Percentiles rank a stretch among this genome's conserved stretches.
Evolutionary conservation across 1,140 invertebrate genomes (phyloP).

Genomic region (Drosophila pachea): DNA sequence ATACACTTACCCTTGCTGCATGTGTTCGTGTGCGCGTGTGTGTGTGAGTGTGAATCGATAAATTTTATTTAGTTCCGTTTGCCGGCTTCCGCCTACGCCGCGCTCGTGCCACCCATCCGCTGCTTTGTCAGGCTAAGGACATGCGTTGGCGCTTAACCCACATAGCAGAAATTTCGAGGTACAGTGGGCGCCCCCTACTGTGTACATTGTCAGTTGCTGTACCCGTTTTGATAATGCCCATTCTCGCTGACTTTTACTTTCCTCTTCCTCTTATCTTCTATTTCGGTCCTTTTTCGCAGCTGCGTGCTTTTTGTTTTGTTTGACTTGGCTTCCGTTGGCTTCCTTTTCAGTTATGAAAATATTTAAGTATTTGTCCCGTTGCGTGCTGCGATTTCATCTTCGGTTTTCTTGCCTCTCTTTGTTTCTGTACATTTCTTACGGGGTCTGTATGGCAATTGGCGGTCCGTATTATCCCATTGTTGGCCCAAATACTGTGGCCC

Average conservation of each 20-base stretch:
- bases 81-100: constrained; percentile 2
- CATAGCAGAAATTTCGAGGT: constrained; percentile 27
- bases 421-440: constrained; percentile 18
- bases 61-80: constrained; percentile 71
- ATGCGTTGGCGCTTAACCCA: constrained; percentile 70
- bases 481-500: constrained; percentile 46
- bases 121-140: constrained; percentile 50
- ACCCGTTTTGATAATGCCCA: constrained; percentile 25
- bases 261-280: constrained; percentile 17
- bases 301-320: constrained; percentile 26
- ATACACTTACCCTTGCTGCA: constrained; percentile 30
- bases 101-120: constrained; percentile 36
- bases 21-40: constrained; percentile 2
- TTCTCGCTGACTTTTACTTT: not conserved
- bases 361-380: constrained; percentile 47
- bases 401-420: constrained; percentile 1
- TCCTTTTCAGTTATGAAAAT: constrained; percentile 46
- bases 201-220: constrained; percentile 14
- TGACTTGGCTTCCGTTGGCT: constrained; percentile 4
- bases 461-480: constrained; percentile 22
- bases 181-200: not conserved
- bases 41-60: constrained; percentile 59
- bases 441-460: constrained; percentile 34
- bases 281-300: constrained; percentile 30
- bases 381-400: constrained; percentile 42